Conservation (phyloP, 2,888 invertebrate species). For the Melitaea athalia region DNA sequence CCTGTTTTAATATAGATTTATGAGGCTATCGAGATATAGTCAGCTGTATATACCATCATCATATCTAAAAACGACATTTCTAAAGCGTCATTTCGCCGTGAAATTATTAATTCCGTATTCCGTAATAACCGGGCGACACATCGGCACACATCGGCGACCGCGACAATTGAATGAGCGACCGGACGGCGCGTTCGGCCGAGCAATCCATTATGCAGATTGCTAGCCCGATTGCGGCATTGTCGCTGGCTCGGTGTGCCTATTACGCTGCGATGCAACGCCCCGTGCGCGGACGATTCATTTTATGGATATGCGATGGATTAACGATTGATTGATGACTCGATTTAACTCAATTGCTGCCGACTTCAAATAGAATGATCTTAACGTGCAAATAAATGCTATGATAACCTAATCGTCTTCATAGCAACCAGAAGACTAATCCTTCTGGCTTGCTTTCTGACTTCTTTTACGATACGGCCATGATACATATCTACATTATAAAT, state of each 20-base stretch:
- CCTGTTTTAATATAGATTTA: background rate
- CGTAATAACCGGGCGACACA: slow-evolving; percentile 75
- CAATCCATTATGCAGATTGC: slow-evolving; percentile 82
- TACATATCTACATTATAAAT: no score
- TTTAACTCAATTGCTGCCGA: slow-evolving; percentile 51
- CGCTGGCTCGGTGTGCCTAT: slow-evolving; percentile 68
- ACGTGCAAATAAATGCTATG: slow-evolving; percentile 5
- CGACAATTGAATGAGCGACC: slow-evolving; percentile 80
- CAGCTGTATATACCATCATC: background rate
- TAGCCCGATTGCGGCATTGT: slow-evolving; percentile 80
- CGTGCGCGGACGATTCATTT: slow-evolving; percentile 46
- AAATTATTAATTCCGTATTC: slow-evolving; percentile 77
- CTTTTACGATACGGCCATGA: no score
- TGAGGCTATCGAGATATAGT: background rate
- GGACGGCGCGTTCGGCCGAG: slow-evolving; percentile 75
- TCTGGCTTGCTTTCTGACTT: no score
- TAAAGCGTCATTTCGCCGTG: slow-evolving; percentile 44
- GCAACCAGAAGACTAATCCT: no score
- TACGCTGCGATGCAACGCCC: slow-evolving; percentile 50
- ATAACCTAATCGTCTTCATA: background rate
- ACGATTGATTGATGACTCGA: slow-evolving; percentile 73
- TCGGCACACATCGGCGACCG: slow-evolving; percentile 75
- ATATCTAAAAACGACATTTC: slow-evolving; percentile 36
- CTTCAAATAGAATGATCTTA: slow-evolving; percentile 26
- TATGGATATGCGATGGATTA: slow-evolving; percentile 71